Base-by-base conservation (phyloP, 2,113 vertebrate genomes). In the Condylura cristata region DNA sequence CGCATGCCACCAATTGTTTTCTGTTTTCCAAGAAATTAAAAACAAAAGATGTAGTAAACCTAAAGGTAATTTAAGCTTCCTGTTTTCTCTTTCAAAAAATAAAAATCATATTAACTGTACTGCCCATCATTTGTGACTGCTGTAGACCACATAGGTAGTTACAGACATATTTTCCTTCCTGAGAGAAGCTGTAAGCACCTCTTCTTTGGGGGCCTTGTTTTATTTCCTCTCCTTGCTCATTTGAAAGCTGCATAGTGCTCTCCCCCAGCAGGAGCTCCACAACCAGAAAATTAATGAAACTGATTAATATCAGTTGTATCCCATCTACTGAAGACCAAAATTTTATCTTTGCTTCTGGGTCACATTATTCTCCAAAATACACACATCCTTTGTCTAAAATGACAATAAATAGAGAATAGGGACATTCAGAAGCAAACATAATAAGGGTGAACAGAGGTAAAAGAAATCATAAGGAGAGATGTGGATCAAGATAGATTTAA, bases 271-370 rank as follows among this genome's bases (percentile, higher is more conserved):
- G 48, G 32, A 79, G 16, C 3, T 51, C 10, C 18, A 68, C 22
- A 92, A 88, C 8, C 63, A 34, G 51, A 92, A 95, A 95, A 76
- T 93, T 71, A 84, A 72, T 65, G 32, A 90, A 91, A 87, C 18
- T 70, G 22, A 91, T 72, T 95, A 65, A 37, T 93, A 90, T 75
- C 66, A 87, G 51, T 74, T 81, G 11, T 13, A 61, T 85, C 86
- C 48, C 74, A 39, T 79, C 24, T 58, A 89, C 24, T 89, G 16
- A 53, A 48, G 85, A 70, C 6, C 81, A 61, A 79, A 66, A 13
- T 48, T 61, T 84, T 91, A 81, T 61, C 46, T 90, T 86, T 18
- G 86, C 68, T 89, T 92, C 6, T 84, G 24, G 24, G 68, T 80
- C 32, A 89, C 79, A 39, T 84, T 76, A 63, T 76, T 80, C 81